A percentile compares a stretch with the other conserved stretches of the same genome.
phyloP scores from a whole-genome alignment of 2,888 invertebrate genomes.

The Drepana falcataria region DNA sequence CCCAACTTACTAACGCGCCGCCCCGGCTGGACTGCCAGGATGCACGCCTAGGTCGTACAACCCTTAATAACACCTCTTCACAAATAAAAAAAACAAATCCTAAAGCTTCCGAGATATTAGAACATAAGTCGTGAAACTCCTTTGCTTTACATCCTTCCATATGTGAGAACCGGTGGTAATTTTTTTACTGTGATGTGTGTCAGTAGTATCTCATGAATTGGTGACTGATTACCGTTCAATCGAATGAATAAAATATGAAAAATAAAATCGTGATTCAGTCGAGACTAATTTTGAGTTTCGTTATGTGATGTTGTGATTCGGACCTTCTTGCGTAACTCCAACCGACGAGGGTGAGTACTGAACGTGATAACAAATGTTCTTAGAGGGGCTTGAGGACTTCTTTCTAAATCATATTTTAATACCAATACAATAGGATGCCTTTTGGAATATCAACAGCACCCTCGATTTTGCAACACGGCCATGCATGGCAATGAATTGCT shows the following conservation, averaged over 20 bases:
- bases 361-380: conserved; percentile 7
- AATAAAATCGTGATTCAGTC: neutral
- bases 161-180: too few relatives aligned
- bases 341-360: conserved; percentile 30
- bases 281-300: too few relatives aligned
- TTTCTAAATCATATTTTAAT: too few relatives aligned
- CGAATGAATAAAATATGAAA: too few relatives aligned
- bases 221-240: too few relatives aligned
- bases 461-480: too few relatives aligned
- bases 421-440: too few relatives aligned
- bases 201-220: too few relatives aligned
- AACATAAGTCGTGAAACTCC: neutral
- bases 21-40: conserved; percentile 47
- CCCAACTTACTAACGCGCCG: conserved; percentile 34
- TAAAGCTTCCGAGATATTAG: conserved; percentile 12
- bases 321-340: conserved; percentile 34
- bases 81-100: conserved; percentile 17
- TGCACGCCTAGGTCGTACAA: conserved; percentile 34
- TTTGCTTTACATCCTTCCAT: too few relatives aligned
- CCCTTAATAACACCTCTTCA: conserved; percentile 19
- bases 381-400: neutral
- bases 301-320: conserved; percentile 17
- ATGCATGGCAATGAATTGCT: too few relatives aligned
- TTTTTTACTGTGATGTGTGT: too few relatives aligned
- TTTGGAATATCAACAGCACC: too few relatives aligned